Evolutionary conservation across 2,113 vertebrate species (phyloP).

Genomic region (Microtus pennsylvanicus): DNA sequence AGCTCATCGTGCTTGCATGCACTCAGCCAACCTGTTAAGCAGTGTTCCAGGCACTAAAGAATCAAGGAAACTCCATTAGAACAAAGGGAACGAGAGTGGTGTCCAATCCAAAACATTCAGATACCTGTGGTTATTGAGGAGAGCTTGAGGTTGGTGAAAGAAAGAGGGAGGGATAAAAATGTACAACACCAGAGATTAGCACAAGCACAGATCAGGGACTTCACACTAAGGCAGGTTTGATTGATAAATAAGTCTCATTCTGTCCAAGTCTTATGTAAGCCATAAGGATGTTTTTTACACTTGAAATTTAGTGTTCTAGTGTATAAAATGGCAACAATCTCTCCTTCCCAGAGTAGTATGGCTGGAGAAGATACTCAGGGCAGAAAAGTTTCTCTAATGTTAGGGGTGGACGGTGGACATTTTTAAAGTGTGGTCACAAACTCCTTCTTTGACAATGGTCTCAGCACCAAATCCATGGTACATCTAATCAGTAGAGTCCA

Average conservation of each 20-base stretch:
- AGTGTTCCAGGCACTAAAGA: background rate
- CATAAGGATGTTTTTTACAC: background rate
- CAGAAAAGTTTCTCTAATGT: background rate
- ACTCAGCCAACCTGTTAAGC: background rate
- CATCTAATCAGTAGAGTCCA: background rate
- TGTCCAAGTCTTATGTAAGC: background rate
- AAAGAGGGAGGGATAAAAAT: background rate
- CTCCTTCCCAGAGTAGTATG: background rate
- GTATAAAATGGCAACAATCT: background rate
- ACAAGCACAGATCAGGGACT: background rate
- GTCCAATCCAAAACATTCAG: slow-evolving; percentile 9
- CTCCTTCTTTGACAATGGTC: background rate
- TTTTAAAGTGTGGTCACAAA: slow-evolving; percentile 25
- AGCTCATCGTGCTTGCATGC: background rate
- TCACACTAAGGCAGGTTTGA: background rate
- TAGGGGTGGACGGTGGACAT: background rate
- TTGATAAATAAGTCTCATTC: slow-evolving; percentile 9
- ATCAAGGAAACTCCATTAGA: background rate
- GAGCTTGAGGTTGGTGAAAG: background rate
- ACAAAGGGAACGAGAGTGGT: background rate
- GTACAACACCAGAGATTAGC: background rate
- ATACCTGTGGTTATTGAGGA: background rate
- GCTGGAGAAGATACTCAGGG: background rate
- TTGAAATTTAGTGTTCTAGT: background rate
- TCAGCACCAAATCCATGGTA: background rate